Base-by-base conservation (phyloP, 2,113 vertebrate species). In the Paratilapia polleni region DNA sequence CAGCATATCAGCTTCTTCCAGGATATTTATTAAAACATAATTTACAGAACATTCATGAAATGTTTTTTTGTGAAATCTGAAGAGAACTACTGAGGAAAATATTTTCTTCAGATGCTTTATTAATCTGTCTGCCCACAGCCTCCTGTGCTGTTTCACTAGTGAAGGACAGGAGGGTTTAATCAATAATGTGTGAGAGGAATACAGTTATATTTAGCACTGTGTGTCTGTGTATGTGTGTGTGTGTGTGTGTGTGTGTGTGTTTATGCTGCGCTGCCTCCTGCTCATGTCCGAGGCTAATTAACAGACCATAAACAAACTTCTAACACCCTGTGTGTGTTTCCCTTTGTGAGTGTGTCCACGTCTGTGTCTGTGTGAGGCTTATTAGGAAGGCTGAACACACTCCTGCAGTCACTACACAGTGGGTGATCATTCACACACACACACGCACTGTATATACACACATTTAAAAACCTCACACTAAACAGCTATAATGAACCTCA, bases 271-370 rank as follows among this genome's bases (percentile, higher is more conserved):
- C 57, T 74, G 28, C 75, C 41, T 90, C 24, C 43, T 85, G 78
- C 68, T 86, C 68, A 56, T 89, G 87, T 87, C 85, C 38, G 24
- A 62, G 34, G 20, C 85, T 85, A 87, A 92, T 92, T 88, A 92
- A 82, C 85, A 83, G 80, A 66, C 77, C 77, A 77, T 83, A 87
- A 88, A 89, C 89, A 91, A 90, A 88, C 89, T 82, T 86, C 87
- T 84, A 87, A 87, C 85, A 82, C 61, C 54, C 22, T 3, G 43
- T 10, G 62, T 70, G 68, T 66, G 66, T 82, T 63, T 88, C n/a
- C 14, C 12, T 75, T 41, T 70, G 63, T 57, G 68, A 68, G 41
- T 73, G 68, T 54, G 47, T 73, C 19, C 68, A 54, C 6, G 49
- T 31, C 52, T 76, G 47, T 73, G 31, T 74, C 22, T 34, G 34